These are phyloP conservation scores for Pitta sordida DNA, from an alignment of 2,113 vertebrate species.

Conservation along the genomic window DNA sequence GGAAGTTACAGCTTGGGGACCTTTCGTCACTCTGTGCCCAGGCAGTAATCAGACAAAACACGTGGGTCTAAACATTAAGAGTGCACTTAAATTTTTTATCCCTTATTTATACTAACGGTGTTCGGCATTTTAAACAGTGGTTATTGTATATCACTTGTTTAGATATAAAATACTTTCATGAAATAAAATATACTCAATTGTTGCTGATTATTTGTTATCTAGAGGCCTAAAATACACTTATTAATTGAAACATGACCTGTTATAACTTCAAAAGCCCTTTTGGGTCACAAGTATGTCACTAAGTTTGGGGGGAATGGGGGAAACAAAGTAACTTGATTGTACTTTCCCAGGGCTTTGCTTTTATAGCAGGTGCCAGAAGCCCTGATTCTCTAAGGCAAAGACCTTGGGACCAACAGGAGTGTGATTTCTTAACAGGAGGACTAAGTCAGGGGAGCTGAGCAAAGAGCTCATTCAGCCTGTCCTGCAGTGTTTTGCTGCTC, in stretches of 20 bases:
- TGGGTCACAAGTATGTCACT: background rate
- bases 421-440: background rate
- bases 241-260: background rate
- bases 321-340: background rate
- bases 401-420: background rate
- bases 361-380: background rate
- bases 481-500: background rate
- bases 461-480: background rate
- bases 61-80: background rate
- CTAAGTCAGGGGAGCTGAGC: background rate
- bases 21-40: background rate
- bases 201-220: conserved; percentile 12
- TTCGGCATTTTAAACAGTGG: conserved; percentile 20
- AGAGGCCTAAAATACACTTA: background rate
- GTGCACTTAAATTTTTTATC: conserved; percentile 2
- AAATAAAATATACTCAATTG: conserved; percentile 38
- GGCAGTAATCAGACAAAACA: background rate
- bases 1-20: background rate
- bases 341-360: background rate
- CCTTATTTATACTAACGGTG: conserved; percentile 57
- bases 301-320: no score
- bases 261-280: background rate
- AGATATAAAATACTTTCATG: conserved; percentile 34
- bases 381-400: background rate
- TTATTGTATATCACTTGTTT: conserved; percentile 42